phyloP scores from a whole-genome alignment of 2,888 invertebrate species.

The Slavum lentiscoides region DNA sequence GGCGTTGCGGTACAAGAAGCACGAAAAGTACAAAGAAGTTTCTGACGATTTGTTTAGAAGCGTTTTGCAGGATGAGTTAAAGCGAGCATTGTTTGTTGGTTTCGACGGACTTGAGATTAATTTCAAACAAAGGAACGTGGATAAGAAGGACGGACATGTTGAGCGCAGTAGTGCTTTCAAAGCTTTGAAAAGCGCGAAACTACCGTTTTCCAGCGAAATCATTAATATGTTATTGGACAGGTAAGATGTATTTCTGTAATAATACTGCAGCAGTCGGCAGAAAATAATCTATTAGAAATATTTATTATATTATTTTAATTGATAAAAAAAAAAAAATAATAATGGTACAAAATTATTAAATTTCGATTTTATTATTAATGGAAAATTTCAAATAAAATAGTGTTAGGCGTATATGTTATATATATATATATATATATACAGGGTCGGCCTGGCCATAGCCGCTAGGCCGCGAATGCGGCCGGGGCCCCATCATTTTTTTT shows the following conservation, averaged over 20 bases:
- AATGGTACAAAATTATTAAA: too few relatives aligned
- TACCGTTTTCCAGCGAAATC: constrained; percentile 59
- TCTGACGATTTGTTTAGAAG: constrained; percentile 62
- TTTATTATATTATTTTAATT: too few relatives aligned
- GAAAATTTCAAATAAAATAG: too few relatives aligned
- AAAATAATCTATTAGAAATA: background rate
- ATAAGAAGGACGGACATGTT: constrained; percentile 42
- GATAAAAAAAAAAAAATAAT: too few relatives aligned
- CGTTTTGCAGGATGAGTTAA: constrained; percentile 72
- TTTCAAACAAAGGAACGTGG: constrained; percentile 58
- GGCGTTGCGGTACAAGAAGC: constrained; percentile 39
- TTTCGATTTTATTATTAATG: too few relatives aligned
- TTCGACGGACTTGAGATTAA: constrained; percentile 67
- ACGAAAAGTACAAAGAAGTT: constrained; percentile 30
- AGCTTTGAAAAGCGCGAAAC: constrained; percentile 43
- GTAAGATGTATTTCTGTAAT: constrained; percentile 61
- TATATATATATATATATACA: too few relatives aligned
- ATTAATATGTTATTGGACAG: constrained; percentile 72
- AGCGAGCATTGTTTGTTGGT: constrained; percentile 75
- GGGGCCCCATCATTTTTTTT: too few relatives aligned
- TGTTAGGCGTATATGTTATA: too few relatives aligned
- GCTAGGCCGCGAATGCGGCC: too few relatives aligned
- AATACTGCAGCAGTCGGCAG: background rate
- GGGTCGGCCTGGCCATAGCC: too few relatives aligned
- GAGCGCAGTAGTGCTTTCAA: constrained; percentile 27